Evolutionary conservation across 2,797 vertebrate genomes (phyloP).

Genomic region (Staurois parvus): DNA sequence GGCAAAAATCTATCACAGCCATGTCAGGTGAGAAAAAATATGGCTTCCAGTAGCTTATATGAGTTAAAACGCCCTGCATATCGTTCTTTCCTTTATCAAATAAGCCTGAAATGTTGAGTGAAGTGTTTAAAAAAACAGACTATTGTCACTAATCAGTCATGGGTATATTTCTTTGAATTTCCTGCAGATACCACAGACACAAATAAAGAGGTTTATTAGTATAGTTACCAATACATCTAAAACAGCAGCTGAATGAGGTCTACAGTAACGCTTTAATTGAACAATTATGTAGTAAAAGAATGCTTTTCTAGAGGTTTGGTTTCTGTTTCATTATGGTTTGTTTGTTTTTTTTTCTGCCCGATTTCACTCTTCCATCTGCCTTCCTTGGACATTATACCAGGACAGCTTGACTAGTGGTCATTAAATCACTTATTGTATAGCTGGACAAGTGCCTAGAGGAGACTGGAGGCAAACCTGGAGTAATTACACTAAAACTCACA

Average conservation of each 20-base stretch:
- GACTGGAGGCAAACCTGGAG: constrained; percentile 36
- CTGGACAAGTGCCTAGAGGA: constrained; percentile 52
- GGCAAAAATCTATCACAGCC: no score
- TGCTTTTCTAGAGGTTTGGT: constrained; percentile 20
- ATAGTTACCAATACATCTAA: neutral
- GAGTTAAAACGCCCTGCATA: no score
- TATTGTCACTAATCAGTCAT: no score
- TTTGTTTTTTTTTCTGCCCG: constrained; percentile 29
- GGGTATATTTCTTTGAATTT: neutral
- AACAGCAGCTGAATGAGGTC: constrained; percentile 25
- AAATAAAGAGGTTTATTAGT: neutral
- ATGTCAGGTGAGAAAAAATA: no score
- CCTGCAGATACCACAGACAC: neutral
- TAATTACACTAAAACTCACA: constrained; percentile 56
- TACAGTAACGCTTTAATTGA: constrained; percentile 20
- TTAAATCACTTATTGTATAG: constrained; percentile 44
- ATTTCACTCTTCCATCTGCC: constrained; percentile 19
- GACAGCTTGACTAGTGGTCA: constrained; percentile 46
- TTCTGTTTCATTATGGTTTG: no score
- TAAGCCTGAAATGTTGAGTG: no score
- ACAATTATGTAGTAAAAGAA: constrained; percentile 12
- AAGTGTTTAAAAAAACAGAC: no score
- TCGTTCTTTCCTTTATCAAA: no score
- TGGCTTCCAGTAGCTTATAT: no score
- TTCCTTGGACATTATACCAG: constrained; percentile 28